Conservation (phyloP, 2,113 vertebrate species). For the Mastomys coucha region DNA sequence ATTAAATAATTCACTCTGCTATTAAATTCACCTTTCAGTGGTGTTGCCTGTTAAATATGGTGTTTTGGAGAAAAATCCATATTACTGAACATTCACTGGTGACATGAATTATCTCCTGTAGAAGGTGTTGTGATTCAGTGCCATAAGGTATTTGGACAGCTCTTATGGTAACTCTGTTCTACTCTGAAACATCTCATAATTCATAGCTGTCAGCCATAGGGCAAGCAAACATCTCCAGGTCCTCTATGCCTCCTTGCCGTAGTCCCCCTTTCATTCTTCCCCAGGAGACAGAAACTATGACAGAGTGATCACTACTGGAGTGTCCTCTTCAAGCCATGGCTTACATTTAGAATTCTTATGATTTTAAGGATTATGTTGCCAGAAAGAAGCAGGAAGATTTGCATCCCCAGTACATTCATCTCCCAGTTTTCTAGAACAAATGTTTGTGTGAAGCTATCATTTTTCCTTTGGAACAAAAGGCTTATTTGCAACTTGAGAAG, state of each 20-base stretch:
- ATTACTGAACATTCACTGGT: slow-evolving; percentile 70
- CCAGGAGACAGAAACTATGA: slow-evolving; percentile 23
- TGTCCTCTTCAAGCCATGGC: background rate
- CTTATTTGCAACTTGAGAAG: slow-evolving; percentile 53
- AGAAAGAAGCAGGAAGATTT: slow-evolving; percentile 48
- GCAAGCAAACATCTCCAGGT: slow-evolving; percentile 42
- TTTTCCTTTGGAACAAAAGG: background rate
- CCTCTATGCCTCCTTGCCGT: slow-evolving; percentile 38
- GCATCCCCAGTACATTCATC: background rate
- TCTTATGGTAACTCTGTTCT: slow-evolving; percentile 80
- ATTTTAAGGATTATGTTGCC: slow-evolving; percentile 57
- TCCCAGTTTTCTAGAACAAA: slow-evolving; percentile 52
- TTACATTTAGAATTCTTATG: slow-evolving; percentile 22
- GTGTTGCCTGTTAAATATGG: slow-evolving; percentile 77
- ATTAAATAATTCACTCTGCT: slow-evolving; percentile 81
- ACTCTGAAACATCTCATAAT: slow-evolving; percentile 76
- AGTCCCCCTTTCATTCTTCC: slow-evolving; percentile 3
- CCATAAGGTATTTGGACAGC: slow-evolving; percentile 81
- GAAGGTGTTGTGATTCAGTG: slow-evolving; percentile 73
- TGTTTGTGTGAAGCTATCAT: slow-evolving; percentile 12
- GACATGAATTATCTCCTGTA: slow-evolving; percentile 81
- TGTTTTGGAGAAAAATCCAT: slow-evolving; percentile 80
- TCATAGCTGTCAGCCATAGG: slow-evolving; percentile 73
- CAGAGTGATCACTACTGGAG: background rate
- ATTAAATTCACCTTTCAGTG: slow-evolving; percentile 75